Evolutionary conservation across 2,797 vertebrate genomes (phyloP), one percentile per base, ranked within the genome.

Genomic region (Gila robusta): DNA sequence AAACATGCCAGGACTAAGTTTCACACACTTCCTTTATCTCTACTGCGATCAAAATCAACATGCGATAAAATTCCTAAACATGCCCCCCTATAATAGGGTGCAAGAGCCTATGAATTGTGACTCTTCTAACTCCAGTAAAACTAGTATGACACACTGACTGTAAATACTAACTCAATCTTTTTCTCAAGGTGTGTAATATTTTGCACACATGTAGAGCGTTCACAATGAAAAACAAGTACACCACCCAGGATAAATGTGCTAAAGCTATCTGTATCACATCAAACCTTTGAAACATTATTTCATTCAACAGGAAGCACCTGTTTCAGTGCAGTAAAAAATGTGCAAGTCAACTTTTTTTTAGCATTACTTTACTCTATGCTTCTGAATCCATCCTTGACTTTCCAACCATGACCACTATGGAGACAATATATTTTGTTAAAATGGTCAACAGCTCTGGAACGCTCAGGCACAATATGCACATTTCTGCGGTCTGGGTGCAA

Each of bases 1-100:
- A 79, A 89, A 88, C 87, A 87, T 87, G 86, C 80, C 83, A 72
- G 79, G 80, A 89, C 89, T 79, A 44, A 21, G n/a, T 37, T 84
- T 54, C 23, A 26, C 78, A 87, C 87, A 84, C 82, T 66, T 66
- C 17, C 64, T 66, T 32, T 32, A 66, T 66, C 62, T 86, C 44
- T 12, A 62, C 17, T 28, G 21, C 3, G n/a, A 64, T 74, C 39
- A 54, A 39, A 21, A 82, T 70, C 54, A 41, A 39, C 9, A 37
- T 81, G 59, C 12, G 39, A 81, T 82, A n/a, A n/a, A 52, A 81
- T 86, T 86, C 79, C 85, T 54, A 54, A 86, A 67, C 35, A 82
- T 7, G 28, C n/a, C 32, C 80, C 79, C 9, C 26, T 76, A 44
- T 56, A n/a, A 52, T n/a, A 37, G 6, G 11, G 28, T 66, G 11